Conservation (phyloP, 2,797 vertebrate species). For the Sebastes diaconus region DNA sequence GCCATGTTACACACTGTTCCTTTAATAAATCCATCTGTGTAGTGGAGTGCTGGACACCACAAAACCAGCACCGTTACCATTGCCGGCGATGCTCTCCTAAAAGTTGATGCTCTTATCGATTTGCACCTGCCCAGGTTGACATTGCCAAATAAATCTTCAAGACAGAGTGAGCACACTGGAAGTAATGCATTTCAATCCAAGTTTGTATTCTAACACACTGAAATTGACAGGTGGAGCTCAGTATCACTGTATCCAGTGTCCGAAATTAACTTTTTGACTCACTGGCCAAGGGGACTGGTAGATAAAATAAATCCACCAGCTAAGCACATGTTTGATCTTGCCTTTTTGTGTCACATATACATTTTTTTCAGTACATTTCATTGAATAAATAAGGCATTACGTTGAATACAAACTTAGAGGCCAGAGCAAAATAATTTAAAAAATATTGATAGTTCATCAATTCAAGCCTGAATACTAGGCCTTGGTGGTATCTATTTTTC, state of each 20-base stretch:
- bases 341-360: no score
- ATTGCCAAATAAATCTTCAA: conserved; percentile 31
- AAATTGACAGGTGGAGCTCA: background rate
- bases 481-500: no score
- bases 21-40: background rate
- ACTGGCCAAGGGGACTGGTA: no score
- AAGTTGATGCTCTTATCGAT: conserved; percentile 24
- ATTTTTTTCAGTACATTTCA: no score
- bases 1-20: no score
- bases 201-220: background rate
- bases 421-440: no score
- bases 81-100: background rate
- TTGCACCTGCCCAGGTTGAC: conserved; percentile 24
- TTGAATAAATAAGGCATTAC: no score
- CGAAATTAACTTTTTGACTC: no score
- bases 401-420: no score
- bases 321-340: accelerated
- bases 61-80: background rate
- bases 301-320: no score
- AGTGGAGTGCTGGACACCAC: background rate
- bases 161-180: conserved; percentile 13
- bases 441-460: no score
- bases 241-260: background rate
- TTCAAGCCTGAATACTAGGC: no score
- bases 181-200: background rate